Evolutionary conservation across 2,113 vertebrate species (phyloP).

Genomic region (Cyanoramphus novaezelandiae): DNA sequence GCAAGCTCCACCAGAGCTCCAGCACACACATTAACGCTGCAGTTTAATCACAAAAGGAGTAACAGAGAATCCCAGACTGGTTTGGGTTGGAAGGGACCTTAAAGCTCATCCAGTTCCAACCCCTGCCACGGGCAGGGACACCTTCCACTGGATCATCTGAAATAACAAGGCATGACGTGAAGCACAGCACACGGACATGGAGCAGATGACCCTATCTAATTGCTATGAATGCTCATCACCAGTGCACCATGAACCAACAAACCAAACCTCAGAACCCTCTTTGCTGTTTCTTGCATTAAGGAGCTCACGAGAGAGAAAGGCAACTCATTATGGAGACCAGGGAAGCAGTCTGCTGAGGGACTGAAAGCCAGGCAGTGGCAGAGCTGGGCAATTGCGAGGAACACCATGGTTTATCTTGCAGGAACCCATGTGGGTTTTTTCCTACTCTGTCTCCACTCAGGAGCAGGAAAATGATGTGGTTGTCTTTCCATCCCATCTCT

Average conservation of each 20-base stretch:
- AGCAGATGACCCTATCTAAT: not conserved
- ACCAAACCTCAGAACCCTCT: not conserved
- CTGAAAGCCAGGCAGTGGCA: not conserved
- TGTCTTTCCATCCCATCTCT: not conserved
- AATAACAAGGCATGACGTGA: not conserved
- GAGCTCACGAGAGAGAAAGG: not conserved
- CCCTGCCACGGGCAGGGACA: not conserved
- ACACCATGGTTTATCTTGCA: not conserved
- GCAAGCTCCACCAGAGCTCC: fast-evolving
- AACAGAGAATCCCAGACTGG: not conserved
- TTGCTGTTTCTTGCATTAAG: not conserved
- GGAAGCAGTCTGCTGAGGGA: not conserved
- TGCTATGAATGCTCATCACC: not conserved
- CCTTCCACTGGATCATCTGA: not conserved
- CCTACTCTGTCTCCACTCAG: not conserved
- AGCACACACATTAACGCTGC: fast-evolving
- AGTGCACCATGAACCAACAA: not conserved
- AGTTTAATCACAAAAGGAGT: fast-evolving
- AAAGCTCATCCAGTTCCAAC: not conserved
- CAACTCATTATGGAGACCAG: fast-evolving
- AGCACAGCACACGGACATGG: fast-evolving
- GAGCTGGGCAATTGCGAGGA: not conserved
- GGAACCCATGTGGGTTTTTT: not conserved
- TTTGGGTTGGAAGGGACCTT: not conserved
- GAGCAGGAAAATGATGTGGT: not conserved